A percentile compares a stretch with the other conserved stretches of the same genome.
phyloP scores from a whole-genome alignment of 2,888 invertebrate genomes.

The Aporophyla nigra region DNA sequence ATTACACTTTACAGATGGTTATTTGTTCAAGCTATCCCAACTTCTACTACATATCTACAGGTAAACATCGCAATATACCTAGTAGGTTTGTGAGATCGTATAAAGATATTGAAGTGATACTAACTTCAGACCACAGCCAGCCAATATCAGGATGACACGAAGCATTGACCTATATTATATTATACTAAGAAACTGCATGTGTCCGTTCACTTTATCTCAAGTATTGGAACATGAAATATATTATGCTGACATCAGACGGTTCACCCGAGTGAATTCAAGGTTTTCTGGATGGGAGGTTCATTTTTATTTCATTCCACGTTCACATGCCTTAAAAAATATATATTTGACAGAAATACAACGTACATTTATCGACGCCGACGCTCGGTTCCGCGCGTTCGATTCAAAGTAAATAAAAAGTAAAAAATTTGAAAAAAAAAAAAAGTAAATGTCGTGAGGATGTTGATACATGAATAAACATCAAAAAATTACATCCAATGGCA shows the following conservation, averaged over 20 bases:
- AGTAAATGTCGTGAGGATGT: too few species aligned
- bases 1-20: too few species aligned
- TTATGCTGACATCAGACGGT: conserved; percentile 4
- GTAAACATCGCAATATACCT: background rate
- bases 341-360: background rate
- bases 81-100: background rate
- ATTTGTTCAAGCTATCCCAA: too few species aligned
- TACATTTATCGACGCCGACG: too few species aligned
- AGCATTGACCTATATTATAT: conserved; percentile 42
- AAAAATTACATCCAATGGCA: too few species aligned
- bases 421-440: too few species aligned
- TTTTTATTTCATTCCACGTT: background rate
- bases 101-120: background rate
- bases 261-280: background rate
- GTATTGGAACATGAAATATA: conserved; percentile 29
- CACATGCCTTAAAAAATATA: background rate
- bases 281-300: background rate
- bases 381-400: too few species aligned
- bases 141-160: conserved; percentile 38
- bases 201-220: conserved; percentile 34
- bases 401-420: too few species aligned
- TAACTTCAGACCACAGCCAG: conserved; percentile 25
- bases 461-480: too few species aligned
- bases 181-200: conserved; percentile 28
- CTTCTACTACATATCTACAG: background rate